These are phyloP conservation scores for Botia kubotai DNA, from an alignment of 2,797 vertebrate genomes.

Conservation along the genomic window DNA sequence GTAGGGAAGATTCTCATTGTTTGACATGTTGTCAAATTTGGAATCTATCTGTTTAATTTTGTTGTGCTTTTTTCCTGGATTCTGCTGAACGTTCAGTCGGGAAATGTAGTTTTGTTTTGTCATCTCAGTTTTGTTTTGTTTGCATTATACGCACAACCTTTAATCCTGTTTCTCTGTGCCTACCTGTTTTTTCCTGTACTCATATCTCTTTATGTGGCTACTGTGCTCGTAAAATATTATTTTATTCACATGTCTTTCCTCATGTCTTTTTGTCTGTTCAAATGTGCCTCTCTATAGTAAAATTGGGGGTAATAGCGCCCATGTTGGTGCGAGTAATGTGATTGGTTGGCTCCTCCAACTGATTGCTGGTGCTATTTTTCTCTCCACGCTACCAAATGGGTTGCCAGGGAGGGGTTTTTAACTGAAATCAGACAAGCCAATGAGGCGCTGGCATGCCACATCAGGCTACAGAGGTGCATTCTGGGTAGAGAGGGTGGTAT, in stretches of 20 bases:
- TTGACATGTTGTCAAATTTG: conserved; percentile 28
- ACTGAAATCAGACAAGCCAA: conserved; percentile 55
- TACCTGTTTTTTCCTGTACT: conserved; percentile 6
- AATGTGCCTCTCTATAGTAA: conserved; percentile 31
- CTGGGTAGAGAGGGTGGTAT: conserved; percentile 56
- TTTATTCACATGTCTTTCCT: conserved; percentile 6
- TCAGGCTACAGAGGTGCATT: conserved; percentile 58
- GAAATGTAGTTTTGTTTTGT: conserved; percentile 18
- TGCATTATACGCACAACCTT: background rate
- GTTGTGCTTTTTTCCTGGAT: background rate
- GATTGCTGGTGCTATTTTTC: conserved; percentile 56
- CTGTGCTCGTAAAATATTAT: conserved; percentile 35
- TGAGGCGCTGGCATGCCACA: conserved; percentile 49
- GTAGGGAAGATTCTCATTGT: conserved; percentile 8
- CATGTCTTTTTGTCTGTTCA: conserved; percentile 16
- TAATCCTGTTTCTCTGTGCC: conserved; percentile 13
- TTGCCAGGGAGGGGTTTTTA: conserved; percentile 54
- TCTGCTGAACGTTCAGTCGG: background rate
- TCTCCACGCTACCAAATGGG: conserved; percentile 52
- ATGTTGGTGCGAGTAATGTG: conserved; percentile 38
- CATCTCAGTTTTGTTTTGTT: background rate
- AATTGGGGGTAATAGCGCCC: conserved; percentile 28
- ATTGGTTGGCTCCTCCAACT: conserved; percentile 55
- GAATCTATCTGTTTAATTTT: conserved; percentile 13
- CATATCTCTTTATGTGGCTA: conserved; percentile 16